phyloP scores from a whole-genome alignment of 92 coral and sea anemone species.

The Chrysogorgia sp. region DNA sequence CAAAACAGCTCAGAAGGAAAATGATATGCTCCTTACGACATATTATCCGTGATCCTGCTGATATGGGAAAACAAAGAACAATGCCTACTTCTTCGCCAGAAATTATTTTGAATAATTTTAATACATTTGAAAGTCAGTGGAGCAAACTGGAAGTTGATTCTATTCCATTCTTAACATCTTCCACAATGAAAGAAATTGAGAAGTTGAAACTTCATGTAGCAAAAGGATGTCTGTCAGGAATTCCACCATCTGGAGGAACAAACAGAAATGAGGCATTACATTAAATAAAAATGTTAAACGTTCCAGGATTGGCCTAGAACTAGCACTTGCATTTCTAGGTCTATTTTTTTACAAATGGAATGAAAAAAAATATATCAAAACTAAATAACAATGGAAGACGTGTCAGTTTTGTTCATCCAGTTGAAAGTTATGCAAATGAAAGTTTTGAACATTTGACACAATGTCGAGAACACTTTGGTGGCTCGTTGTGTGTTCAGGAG shows the following conservation, averaged over 20 bases:
- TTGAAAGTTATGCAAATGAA: constrained; percentile 40
- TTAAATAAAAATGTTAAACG: too few relatives aligned
- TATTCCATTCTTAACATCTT: constrained; percentile 52
- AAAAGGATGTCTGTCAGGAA: too few relatives aligned
- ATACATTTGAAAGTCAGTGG: constrained; percentile 64
- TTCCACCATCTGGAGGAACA: too few relatives aligned
- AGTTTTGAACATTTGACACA: too few relatives aligned
- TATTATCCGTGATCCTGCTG: constrained; percentile 54
- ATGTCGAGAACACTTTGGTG: constrained; percentile 49
- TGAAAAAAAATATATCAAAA: constrained; percentile 55
- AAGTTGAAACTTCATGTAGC: constrained; percentile 48
- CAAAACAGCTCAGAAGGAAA: constrained; percentile 51
- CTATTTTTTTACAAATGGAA: too few relatives aligned
- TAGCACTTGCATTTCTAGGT: too few relatives aligned
- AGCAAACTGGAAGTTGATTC: constrained; percentile 50
- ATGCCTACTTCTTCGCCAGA: constrained; percentile 71
- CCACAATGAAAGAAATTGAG: constrained; percentile 56
- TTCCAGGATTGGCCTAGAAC: too few relatives aligned
- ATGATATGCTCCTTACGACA: constrained; percentile 59
- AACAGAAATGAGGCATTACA: too few relatives aligned
- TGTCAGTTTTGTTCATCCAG: constrained; percentile 38
- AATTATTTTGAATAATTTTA: constrained; percentile 56
- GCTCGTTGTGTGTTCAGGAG: constrained; percentile 46
- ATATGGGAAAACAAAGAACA: constrained; percentile 63
- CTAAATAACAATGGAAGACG: constrained; percentile 12